Conservation (phyloP, 2,888 invertebrate species). For the Callyntrura sp. region DNA sequence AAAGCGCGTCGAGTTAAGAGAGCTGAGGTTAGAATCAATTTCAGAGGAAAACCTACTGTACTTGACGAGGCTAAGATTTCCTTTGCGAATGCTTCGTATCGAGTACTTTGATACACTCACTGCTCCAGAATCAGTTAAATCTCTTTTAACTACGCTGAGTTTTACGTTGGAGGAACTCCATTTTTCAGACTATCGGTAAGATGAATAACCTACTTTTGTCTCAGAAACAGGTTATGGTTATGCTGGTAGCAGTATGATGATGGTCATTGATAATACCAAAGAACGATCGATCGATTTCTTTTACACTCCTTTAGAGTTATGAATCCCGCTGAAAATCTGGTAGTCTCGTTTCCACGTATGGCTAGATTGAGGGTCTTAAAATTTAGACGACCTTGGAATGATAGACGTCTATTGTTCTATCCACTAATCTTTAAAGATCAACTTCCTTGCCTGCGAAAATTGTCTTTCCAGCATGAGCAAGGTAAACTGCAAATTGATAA, state of each 20-base stretch:
- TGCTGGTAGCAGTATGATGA: too few relatives aligned
- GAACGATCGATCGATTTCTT: too few relatives aligned
- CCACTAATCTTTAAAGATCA: conserved; percentile 68
- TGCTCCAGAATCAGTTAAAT: conserved; percentile 73
- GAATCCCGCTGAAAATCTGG: conserved; percentile 73
- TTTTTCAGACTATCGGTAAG: conserved; percentile 63
- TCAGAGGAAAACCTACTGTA: conserved; percentile 71
- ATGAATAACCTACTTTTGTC: too few relatives aligned
- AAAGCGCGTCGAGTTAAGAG: conserved; percentile 65
- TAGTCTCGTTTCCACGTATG: conserved; percentile 71
- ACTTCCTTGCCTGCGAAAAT: conserved; percentile 61
- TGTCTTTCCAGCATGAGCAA: conserved; percentile 75
- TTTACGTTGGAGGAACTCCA: conserved; percentile 74
- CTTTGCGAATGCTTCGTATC: conserved; percentile 69
- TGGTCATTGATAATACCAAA: too few relatives aligned
- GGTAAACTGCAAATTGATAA: conserved; percentile 14
- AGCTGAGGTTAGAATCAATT: conserved; percentile 68
- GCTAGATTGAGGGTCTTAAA: conserved; percentile 60
- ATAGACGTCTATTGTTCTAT: conserved; percentile 67
- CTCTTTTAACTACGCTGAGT: conserved; percentile 70
- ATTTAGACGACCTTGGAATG: conserved; percentile 72
- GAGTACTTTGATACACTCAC: conserved; percentile 74
- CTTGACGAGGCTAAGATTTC: conserved; percentile 65
- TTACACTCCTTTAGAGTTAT: conserved; percentile 58
- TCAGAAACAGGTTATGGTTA: too few relatives aligned